These are phyloP conservation scores for Lepisosteus osseus DNA, from an alignment of 2,113 vertebrate species.

Conservation along the genomic window DNA sequence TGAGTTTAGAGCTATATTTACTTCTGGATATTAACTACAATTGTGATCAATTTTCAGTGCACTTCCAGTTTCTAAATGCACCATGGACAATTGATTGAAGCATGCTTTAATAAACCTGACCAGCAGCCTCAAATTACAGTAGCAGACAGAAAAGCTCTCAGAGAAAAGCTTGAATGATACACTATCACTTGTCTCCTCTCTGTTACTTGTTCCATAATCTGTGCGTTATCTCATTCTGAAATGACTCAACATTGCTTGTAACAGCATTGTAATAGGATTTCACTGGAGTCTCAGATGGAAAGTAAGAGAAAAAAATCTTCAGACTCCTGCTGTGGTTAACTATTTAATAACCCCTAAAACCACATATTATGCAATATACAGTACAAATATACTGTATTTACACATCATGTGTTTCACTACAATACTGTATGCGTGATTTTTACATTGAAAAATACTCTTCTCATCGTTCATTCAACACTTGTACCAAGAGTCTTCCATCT, in stretches of 20 bases:
- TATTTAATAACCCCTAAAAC: no score
- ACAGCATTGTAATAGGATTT: slow-evolving; percentile 2
- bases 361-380: no score
- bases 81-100: slow-evolving; percentile 37
- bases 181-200: neutral
- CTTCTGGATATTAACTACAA: slow-evolving; percentile 36
- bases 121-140: slow-evolving; percentile 34
- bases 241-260: slow-evolving; percentile 1
- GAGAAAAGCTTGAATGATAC: slow-evolving; percentile 16
- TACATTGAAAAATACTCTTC: no score
- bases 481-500: no score
- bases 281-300: slow-evolving; percentile 4
- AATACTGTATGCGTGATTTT: no score
- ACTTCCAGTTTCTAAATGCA: slow-evolving; percentile 25
- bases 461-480: no score
- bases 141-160: slow-evolving; percentile 9
- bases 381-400: no score
- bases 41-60: slow-evolving; percentile 32
- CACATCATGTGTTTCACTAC: no score
- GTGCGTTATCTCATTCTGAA: slow-evolving; percentile 4
- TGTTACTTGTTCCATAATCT: slow-evolving; percentile 9
- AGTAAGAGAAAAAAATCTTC: neutral
- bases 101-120: slow-evolving; percentile 27
- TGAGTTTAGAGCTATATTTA: slow-evolving; percentile 34
- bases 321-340: no score